phyloP scores from a whole-genome alignment of 2,888 invertebrate genomes.

The Drosophila prostipennis region DNA sequence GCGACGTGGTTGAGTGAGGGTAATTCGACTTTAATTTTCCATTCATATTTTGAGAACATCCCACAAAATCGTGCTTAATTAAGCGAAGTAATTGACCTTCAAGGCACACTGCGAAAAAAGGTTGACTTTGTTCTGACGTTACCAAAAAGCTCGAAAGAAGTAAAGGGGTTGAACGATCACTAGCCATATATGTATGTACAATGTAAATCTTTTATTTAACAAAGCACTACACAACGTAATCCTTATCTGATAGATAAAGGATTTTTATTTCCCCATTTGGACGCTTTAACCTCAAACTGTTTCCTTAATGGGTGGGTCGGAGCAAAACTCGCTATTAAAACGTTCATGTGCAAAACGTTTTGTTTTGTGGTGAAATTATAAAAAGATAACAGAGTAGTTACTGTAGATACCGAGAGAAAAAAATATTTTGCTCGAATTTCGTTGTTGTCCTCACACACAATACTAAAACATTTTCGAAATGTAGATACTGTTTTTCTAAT shows the following conservation, averaged over 20 bases:
- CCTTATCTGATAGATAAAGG: not conserved
- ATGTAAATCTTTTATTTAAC: not conserved
- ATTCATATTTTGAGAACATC: conserved; percentile 3
- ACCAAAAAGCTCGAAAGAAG: not conserved
- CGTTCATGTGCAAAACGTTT: conserved; percentile 59
- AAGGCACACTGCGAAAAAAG: conserved; percentile 8
- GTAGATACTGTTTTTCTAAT: too few species aligned
- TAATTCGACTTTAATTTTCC: not conserved
- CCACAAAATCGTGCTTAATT: conserved; percentile 9
- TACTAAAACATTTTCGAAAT: too few species aligned
- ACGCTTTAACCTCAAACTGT: not conserved
- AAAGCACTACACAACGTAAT: not conserved
- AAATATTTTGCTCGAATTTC: too few species aligned
- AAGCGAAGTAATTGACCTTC: conserved; percentile 25
- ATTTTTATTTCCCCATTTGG: not conserved
- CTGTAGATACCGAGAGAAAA: not conserved
- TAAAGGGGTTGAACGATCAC: not conserved
- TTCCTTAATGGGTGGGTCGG: conserved; percentile 4
- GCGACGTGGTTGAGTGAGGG: not conserved
- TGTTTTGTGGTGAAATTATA: conserved; percentile 64
- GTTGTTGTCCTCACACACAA: too few species aligned
- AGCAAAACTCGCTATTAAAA: conserved; percentile 12
- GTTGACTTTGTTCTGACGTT: not conserved
- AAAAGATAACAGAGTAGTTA: conserved; percentile 19
- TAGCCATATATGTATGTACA: not conserved